phyloP scores from a whole-genome alignment of 2,797 vertebrate genomes.

The Nannoperca australis region DNA sequence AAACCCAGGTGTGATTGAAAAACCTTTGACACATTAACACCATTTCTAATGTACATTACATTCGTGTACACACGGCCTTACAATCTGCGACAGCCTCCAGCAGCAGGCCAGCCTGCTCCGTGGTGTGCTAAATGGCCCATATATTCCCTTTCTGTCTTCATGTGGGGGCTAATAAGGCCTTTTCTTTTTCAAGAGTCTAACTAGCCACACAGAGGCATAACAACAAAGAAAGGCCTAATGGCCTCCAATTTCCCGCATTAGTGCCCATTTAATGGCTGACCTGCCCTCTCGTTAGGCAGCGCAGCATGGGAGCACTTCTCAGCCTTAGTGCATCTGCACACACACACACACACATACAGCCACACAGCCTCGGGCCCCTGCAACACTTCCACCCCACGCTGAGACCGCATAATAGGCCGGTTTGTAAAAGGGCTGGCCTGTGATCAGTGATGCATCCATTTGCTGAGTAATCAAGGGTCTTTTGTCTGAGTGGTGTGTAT shows the following conservation, averaged over 20 bases:
- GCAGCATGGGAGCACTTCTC: constrained; percentile 80
- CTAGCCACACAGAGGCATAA: constrained; percentile 76
- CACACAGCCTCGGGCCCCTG: constrained; percentile 61
- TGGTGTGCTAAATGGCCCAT: constrained; percentile 62
- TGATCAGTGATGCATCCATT: constrained; percentile 77
- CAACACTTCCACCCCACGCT: constrained; percentile 79
- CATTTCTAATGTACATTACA: not conserved
- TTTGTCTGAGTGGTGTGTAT: constrained; percentile 69
- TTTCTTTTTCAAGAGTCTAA: constrained; percentile 79
- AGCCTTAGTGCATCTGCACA: constrained; percentile 30
- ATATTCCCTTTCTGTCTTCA: constrained; percentile 67
- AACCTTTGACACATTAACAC: constrained; percentile 5
- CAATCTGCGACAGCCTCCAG: constrained; percentile 30
- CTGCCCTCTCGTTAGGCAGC: constrained; percentile 83
- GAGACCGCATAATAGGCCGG: constrained; percentile 76
- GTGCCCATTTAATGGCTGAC: constrained; percentile 84
- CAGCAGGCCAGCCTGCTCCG: constrained; percentile 47
- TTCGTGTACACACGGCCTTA: not conserved
- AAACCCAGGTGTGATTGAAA: not conserved
- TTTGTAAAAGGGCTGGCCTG: constrained; percentile 73
- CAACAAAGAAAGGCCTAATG: constrained; percentile 83
- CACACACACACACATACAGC: constrained; percentile 34
- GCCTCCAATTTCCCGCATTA: constrained; percentile 87
- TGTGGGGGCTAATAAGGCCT: constrained; percentile 81
- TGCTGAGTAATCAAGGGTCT: constrained; percentile 75